Base-by-base conservation (phyloP, 2,113 vertebrate genomes). In the Mustela lutreola region DNA sequence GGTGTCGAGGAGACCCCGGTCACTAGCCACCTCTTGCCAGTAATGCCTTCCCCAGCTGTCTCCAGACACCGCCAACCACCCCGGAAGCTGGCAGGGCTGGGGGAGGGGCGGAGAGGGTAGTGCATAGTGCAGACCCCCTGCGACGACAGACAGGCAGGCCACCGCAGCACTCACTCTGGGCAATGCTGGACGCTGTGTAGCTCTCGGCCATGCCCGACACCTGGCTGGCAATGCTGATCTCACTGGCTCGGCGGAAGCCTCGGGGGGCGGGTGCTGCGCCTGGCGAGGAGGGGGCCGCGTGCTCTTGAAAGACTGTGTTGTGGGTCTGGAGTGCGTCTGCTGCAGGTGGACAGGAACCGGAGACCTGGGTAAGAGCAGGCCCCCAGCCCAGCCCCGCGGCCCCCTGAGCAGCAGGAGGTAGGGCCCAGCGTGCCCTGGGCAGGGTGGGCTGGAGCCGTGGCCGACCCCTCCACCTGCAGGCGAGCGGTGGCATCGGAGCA, bases 141-240 rank as follows among this genome's bases (percentile, higher is more conserved):
- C 78, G 42, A 24, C 7, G 86, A 84, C 36, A 14, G 58, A 19
- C 9, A 56, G 39, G 7, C 5, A 1, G 42, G 28, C 36, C 42
- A 2, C 15, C 6, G 4, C 45, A 1, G 90, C 98, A 99, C 99
- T 99, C 99, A 99, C 99, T 99, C 99, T 99, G 99, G 98, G 99
- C 99, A 98, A 99, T 99, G 99, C 99, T 99, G 99, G 99, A 99
- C 94, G 99, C 99, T 85, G 99, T 99, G 99, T 99, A 99, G 99
- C 99, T 99, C 99, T 99, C 99, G 82, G 99, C 99, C 99, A 99
- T 99, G 99, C 99, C 99, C 83, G 99, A 99, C 98, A 99, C 99
- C 99, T 99, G 99, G 99, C 99, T 99, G 99, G 99, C 99, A 98
- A 99, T 99, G 99, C 99, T 99, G 99, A 99, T 99, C 99, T 99